Evolutionary conservation across 1,140 invertebrate genomes (phyloP), one percentile per base, ranked within the genome.

Genomic region (Euwallacea similis): DNA sequence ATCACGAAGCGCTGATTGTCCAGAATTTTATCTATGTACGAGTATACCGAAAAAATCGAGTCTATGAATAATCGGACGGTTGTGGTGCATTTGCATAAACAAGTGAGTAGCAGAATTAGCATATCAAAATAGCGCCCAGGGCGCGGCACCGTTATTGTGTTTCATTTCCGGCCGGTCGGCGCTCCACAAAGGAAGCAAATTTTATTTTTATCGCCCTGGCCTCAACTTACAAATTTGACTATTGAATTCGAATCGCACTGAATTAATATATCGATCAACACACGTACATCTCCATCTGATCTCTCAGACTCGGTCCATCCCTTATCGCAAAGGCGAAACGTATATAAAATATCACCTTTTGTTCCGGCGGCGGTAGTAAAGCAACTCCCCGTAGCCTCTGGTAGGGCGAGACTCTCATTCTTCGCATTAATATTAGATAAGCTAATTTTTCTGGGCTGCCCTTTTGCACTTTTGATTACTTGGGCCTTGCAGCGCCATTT

Each of bases 1-100:
- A 4, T 33, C 21, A 33, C 21, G 21, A 33, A 33, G 21, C 21
- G 21, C 21, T 33, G 21, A 33, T 33, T 33, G 21, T 33, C 21
- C 21, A 33, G 21, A 33, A 33, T 33, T 33, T 33, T 33, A 33
- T 33, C 21, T 33, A 33, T 33, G 21, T 33, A 33, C 21, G 21
- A 33, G 21, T 33, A 33, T 33, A 33, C 21, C 21, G 21, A 73
- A 73, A 74, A 75, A 63, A 76, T 72, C 72, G 66, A 60, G 67
- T 65, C 70, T 66, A 76, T 76, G 74, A 74, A 77, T 77, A 77
- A 77, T 77, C 73, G 72, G 63, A 66, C 73, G 71, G 73, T 73
- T 68, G 56, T 50, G 72, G 46, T 43, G 71, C 63, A 77, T 76
- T 76, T 75, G 74, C 73, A 76, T 76, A 74, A 74, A 73, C 71